These are phyloP conservation scores for Genyomyrus donnyi DNA, from an alignment of 2,113 vertebrate genomes.

Conservation along the genomic window DNA sequence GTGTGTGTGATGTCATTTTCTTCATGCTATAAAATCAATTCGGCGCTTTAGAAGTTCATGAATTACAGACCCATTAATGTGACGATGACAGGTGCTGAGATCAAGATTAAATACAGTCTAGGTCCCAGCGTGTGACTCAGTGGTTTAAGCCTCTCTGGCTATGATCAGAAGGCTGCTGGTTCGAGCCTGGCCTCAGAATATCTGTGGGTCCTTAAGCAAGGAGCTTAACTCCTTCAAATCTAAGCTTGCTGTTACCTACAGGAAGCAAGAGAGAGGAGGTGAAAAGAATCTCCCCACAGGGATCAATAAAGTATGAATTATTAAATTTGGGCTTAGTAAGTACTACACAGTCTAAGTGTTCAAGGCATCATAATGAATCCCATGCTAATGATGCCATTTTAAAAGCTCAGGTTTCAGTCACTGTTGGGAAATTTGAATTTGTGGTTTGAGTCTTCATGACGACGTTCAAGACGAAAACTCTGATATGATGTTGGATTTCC, in stretches of 20 bases:
- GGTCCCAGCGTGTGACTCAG: not conserved
- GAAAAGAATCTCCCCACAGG: not conserved
- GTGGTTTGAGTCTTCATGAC: not conserved
- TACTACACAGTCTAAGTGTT: not conserved
- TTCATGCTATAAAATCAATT: not conserved
- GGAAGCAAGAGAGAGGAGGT: not conserved
- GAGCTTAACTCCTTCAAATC: not conserved
- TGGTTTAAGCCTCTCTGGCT: not conserved
- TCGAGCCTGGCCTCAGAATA: not conserved
- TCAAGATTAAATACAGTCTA: not conserved
- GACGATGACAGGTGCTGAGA: not conserved
- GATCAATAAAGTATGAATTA: not conserved
- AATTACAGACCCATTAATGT: not conserved
- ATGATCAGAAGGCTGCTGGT: not conserved
- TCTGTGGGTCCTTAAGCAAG: not conserved
- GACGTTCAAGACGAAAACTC: not conserved
- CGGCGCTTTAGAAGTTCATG: not conserved
- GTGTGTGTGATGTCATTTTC: not conserved
- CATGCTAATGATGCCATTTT: not conserved
- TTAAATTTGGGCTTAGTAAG: not conserved
- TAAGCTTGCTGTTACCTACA: not conserved
- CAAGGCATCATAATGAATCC: not conserved
- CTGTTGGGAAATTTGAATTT: not conserved
- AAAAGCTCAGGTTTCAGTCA: not conserved
- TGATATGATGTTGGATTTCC: not conserved